These are phyloP conservation scores for Drosophila navojoa DNA, from an alignment of 1,140 invertebrate species.

Conservation along the genomic window DNA sequence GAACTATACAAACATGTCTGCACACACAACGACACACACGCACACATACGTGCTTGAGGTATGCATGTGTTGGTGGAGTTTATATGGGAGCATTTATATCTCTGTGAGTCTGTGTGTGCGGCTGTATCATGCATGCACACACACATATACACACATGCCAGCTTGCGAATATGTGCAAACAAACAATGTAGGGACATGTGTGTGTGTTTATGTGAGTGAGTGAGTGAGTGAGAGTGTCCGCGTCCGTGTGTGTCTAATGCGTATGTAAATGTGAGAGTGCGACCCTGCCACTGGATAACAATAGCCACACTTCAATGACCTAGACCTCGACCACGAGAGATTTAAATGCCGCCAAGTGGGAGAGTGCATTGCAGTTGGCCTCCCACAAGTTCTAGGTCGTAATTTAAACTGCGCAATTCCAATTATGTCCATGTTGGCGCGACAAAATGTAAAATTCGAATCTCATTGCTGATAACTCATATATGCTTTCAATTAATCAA, in stretches of 20 bases:
- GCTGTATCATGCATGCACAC: too few relatives aligned
- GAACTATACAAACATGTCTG: background rate
- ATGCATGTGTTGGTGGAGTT: background rate
- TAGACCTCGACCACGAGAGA: constrained; percentile 34
- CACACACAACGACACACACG: background rate
- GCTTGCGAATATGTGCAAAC: constrained; percentile 1
- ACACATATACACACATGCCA: background rate
- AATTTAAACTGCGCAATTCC: constrained; percentile 22
- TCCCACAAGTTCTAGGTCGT: constrained; percentile 13
- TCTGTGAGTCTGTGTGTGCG: background rate
- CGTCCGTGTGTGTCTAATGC: constrained; percentile 6
- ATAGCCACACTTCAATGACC: constrained; percentile 26
- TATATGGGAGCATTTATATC: background rate
- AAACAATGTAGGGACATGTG: background rate
- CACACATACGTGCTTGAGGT: too few relatives aligned
- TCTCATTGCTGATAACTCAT: background rate
- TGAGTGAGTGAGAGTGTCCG: too few relatives aligned
- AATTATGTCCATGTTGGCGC: background rate
- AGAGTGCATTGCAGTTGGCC: background rate
- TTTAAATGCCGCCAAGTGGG: constrained; percentile 24
- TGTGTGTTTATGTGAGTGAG: background rate
- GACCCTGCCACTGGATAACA: constrained; percentile 27
- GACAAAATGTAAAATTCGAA: constrained; percentile 8
- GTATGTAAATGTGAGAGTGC: constrained; percentile 19
- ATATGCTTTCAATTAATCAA: too few relatives aligned